Percentiles rank a stretch among this genome's conserved stretches.
phyloP scores from a whole-genome alignment of 2,888 invertebrate genomes.

The Galerucella nymphaeae region DNA sequence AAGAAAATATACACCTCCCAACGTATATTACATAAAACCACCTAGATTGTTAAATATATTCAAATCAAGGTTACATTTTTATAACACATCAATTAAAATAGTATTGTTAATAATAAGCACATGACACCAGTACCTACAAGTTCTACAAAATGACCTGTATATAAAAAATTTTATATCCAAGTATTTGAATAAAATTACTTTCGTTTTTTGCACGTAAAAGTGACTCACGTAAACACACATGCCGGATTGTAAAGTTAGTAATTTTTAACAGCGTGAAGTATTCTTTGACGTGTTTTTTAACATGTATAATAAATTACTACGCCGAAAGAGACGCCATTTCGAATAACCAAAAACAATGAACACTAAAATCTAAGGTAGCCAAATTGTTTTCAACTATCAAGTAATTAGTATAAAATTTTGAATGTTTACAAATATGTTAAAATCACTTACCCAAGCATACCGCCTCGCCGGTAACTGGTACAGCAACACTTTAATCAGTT shows the following conservation, averaged over 20 bases:
- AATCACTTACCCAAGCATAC: constrained; percentile 57
- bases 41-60: too few relatives aligned
- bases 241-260: not conserved
- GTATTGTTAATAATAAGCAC: too few relatives aligned
- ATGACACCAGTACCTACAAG: too few relatives aligned
- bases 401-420: constrained; percentile 19
- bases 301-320: not conserved
- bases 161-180: too few relatives aligned
- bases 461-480: constrained; percentile 45
- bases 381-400: constrained; percentile 12
- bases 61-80: too few relatives aligned
- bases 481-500: constrained; percentile 43
- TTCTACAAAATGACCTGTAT: too few relatives aligned
- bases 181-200: too few relatives aligned
- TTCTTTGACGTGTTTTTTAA: not conserved
- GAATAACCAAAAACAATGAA: not conserved
- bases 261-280: not conserved
- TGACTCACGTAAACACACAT: too few relatives aligned
- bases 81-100: too few relatives aligned
- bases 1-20: too few relatives aligned
- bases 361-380: constrained; percentile 21
- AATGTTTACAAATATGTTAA: constrained; percentile 39
- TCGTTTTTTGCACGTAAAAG: too few relatives aligned
- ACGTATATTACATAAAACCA: too few relatives aligned
- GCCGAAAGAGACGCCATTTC: not conserved